Conservation (phyloP, 2,113 vertebrate species). For the Tyrannus savana region DNA sequence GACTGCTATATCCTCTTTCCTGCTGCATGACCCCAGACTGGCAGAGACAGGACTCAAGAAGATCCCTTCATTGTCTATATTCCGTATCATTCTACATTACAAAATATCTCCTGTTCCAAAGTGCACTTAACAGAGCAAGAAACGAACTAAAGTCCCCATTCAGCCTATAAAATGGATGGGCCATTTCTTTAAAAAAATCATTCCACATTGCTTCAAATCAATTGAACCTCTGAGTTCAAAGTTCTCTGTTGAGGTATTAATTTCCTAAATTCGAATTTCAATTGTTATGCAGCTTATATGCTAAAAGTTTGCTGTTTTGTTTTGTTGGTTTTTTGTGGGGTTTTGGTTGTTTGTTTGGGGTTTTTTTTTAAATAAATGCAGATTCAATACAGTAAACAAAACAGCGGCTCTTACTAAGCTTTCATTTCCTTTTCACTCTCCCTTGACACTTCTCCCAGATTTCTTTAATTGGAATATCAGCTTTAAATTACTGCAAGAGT, state of each 20-base stretch:
- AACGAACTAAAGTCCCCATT: background rate
- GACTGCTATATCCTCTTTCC: background rate
- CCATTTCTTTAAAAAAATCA: background rate
- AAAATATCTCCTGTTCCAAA: background rate
- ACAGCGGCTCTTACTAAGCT: background rate
- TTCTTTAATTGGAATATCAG: background rate
- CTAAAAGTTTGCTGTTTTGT: background rate
- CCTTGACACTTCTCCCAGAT: background rate
- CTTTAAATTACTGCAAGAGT: background rate
- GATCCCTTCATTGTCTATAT: rapidly evolving
- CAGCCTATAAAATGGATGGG: background rate
- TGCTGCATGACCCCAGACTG: background rate
- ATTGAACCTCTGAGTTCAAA: background rate
- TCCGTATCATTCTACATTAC: background rate
- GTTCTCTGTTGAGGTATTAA: background rate
- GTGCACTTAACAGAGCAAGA: background rate
- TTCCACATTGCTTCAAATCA: background rate
- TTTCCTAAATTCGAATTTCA: background rate
- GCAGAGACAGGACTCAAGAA: background rate
- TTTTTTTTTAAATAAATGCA: background rate
- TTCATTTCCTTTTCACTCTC: background rate
- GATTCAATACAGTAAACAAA: background rate
- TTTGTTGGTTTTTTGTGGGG: background rate
- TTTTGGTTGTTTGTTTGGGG: background rate
- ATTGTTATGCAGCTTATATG: background rate